Conservation (phyloP, 2,797 vertebrate species). For the Aythya fuligula region DNA sequence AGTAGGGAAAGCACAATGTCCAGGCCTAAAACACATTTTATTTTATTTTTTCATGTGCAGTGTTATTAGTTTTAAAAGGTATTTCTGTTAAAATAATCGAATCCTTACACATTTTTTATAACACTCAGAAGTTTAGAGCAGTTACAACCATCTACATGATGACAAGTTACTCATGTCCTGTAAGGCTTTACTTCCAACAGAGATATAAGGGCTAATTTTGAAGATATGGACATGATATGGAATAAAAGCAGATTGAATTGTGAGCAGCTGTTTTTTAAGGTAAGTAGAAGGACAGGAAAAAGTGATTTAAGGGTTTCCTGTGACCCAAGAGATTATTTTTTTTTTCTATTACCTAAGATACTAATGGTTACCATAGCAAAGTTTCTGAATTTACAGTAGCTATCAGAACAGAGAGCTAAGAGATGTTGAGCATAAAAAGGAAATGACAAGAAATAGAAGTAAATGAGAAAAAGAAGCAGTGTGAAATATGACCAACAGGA, state of each 20-base stretch:
- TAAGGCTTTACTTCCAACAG: not conserved
- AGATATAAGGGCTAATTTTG: not conserved
- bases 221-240: not conserved
- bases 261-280: not conserved
- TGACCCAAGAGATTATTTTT: not conserved
- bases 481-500: not conserved
- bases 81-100: not conserved
- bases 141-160: not conserved
- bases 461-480: not conserved
- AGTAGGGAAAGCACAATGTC: rapidly evolving
- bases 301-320: not conserved
- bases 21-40: not conserved
- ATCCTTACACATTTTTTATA: not conserved
- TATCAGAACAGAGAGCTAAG: not conserved
- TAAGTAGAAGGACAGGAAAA: not conserved
- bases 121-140: not conserved
- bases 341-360: not conserved
- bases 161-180: not conserved
- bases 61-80: not conserved
- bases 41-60: rapidly evolving
- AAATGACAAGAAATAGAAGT: rapidly evolving
- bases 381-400: not conserved
- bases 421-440: not conserved
- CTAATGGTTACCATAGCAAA: not conserved
- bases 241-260: not conserved